Evolutionary conservation across 1,140 invertebrate species (phyloP).

Genomic region (Aphelenchoides fujianensis): DNA sequence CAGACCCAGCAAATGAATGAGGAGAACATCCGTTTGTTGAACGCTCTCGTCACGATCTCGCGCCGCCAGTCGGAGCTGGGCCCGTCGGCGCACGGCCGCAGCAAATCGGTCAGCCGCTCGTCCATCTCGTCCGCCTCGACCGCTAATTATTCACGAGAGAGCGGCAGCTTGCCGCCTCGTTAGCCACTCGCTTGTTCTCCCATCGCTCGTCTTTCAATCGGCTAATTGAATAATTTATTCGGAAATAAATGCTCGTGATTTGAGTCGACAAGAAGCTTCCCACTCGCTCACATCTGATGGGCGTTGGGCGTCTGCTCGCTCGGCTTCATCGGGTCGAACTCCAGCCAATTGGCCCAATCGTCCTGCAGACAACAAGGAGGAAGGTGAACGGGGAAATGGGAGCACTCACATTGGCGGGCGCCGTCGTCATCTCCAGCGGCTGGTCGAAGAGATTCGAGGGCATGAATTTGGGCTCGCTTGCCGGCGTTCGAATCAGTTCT

Average conservation of each 20-base stretch:
- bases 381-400: too few species aligned
- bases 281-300: conserved; percentile 3
- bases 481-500: background rate
- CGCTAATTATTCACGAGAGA: conserved; percentile 10
- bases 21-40: conserved; percentile 24
- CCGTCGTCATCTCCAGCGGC: too few species aligned
- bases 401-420: background rate
- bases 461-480: conserved; percentile 15
- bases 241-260: background rate
- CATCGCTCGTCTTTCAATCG: background rate
- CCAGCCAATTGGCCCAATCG: conserved; percentile 10
- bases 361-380: background rate
- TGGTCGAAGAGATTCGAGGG: conserved; percentile 14
- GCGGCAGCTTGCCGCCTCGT: background rate
- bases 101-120: conserved; percentile 21
- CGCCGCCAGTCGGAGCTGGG: conserved; percentile 26
- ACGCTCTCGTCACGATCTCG: conserved; percentile 23
- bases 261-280: background rate
- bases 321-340: conserved; percentile 17
- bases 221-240: conserved; percentile 15
- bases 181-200: conserved; percentile 4
- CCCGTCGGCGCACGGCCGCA: background rate
- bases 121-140: conserved; percentile 12
- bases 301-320: background rate
- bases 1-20: conserved; percentile 25